Evolutionary conservation across 2,113 vertebrate species (phyloP).

Genomic region (Progne subis): DNA sequence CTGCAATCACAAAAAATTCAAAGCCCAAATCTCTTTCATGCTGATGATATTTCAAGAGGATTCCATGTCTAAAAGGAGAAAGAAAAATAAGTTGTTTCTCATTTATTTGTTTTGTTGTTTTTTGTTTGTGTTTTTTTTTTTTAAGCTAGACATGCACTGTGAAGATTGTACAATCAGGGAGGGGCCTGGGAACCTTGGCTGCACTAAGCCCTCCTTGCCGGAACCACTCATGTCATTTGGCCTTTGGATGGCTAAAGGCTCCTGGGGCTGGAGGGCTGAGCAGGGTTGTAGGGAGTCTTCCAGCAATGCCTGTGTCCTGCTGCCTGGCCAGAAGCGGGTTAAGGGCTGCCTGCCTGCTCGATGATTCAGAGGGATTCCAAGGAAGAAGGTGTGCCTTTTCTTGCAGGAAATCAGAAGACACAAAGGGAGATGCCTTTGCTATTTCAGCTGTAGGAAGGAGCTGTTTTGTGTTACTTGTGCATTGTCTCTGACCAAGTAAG

Average conservation of each 20-base stretch:
- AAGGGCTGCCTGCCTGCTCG: neutral
- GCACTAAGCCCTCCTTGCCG: neutral
- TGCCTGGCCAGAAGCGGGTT: neutral
- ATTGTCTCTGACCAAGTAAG: neutral
- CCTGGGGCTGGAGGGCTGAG: neutral
- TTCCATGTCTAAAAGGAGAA: neutral
- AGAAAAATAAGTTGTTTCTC: neutral
- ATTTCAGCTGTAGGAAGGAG: neutral
- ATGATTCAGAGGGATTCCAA: neutral
- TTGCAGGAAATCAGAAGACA: constrained; percentile 12
- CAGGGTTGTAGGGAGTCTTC: neutral
- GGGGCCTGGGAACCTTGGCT: neutral
- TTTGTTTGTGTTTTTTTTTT: neutral
- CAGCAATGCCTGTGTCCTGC: neutral
- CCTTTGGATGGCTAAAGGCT: neutral
- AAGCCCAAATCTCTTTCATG: neutral
- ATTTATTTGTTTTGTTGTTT: neutral
- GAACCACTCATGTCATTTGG: neutral
- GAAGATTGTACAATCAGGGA: neutral
- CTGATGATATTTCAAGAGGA: neutral
- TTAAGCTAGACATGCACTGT: neutral
- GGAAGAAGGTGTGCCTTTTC: constrained; percentile 8
- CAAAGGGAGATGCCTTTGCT: neutral
- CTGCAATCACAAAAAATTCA: neutral
- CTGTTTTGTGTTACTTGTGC: neutral